These are phyloP conservation scores for Axea sp. DNA, from an alignment of 2,888 invertebrate species.

Conservation along the genomic window DNA sequence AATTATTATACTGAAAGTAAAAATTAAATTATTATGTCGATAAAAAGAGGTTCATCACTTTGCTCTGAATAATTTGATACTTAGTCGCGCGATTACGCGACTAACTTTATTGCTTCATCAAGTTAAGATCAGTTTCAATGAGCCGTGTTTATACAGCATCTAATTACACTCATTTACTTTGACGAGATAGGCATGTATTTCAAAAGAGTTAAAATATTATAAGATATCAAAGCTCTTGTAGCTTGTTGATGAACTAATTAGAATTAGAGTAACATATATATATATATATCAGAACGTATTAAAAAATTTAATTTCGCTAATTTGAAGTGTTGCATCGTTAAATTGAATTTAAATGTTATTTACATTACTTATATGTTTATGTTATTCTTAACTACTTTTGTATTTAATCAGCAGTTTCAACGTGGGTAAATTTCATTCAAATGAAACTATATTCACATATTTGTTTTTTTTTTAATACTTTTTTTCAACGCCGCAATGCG, in stretches of 20 bases:
- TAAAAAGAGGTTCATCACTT: slow-evolving; percentile 47
- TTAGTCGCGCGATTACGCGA: slow-evolving; percentile 52
- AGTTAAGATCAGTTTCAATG: slow-evolving; percentile 60
- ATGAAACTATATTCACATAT: too few species aligned
- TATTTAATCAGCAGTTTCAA: too few species aligned
- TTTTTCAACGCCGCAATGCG: too few species aligned
- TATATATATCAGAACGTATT: too few species aligned
- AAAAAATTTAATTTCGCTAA: too few species aligned
- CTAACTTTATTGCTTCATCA: slow-evolving; percentile 61
- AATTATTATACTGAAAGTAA: slow-evolving; percentile 13
- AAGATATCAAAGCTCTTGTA: slow-evolving; percentile 9
- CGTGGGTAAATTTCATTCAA: too few species aligned
- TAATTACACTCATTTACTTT: slow-evolving; percentile 59
- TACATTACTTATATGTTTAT: too few species aligned
- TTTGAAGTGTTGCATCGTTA: too few species aligned
- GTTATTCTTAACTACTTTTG: too few species aligned
- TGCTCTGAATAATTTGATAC: slow-evolving; percentile 58
- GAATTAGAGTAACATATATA: too few species aligned
- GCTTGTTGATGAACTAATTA: slow-evolving; percentile 34
- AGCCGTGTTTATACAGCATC: slow-evolving; percentile 54
- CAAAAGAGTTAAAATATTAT: slow-evolving; percentile 47
- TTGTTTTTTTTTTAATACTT: too few species aligned
- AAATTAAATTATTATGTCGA: slow-evolving; percentile 43
- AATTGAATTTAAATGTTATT: too few species aligned
- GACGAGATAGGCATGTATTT: slow-evolving; percentile 43